These are phyloP conservation scores for Dicentrarchus labrax DNA, from an alignment of 2,113 vertebrate species.

Conservation along the genomic window DNA sequence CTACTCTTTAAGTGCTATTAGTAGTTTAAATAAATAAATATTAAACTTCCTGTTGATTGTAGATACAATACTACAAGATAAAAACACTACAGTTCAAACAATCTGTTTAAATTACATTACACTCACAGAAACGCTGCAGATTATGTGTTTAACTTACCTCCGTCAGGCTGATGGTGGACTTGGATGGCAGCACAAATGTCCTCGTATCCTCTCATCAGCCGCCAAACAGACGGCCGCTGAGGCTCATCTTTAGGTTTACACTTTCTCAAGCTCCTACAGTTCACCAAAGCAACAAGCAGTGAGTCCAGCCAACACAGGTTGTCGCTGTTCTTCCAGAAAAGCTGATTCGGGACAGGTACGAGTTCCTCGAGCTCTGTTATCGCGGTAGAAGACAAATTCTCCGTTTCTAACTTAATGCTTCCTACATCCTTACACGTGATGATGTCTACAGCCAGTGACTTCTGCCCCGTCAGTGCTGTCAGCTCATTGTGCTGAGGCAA, in stretches of 20 bases:
- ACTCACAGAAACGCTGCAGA: too few species aligned
- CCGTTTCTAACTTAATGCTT: not conserved
- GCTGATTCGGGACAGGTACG: constrained; percentile 49
- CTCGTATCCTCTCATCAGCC: constrained; percentile 84
- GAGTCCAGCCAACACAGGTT: constrained; percentile 94
- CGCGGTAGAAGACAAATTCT: not conserved
- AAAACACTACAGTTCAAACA: not conserved
- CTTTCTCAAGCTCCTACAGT: constrained; percentile 83
- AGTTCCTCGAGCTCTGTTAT: constrained; percentile 23
- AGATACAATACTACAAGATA: not conserved
- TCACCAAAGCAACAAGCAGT: constrained; percentile 89
- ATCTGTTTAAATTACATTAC: not conserved
- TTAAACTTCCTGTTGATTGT: not conserved
- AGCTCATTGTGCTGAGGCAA: not conserved
- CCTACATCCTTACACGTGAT: not conserved
- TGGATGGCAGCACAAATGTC: constrained; percentile 77
- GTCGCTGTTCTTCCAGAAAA: constrained; percentile 90
- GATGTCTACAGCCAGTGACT: not conserved
- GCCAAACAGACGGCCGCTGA: constrained; percentile 79
- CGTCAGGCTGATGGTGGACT: constrained; percentile 65
- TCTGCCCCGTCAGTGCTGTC: not conserved
- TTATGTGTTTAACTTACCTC: constrained; percentile 62
- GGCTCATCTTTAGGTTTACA: constrained; percentile 42
- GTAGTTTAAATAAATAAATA: not conserved
- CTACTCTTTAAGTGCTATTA: not conserved